Percentiles rank a stretch among this genome's conserved stretches.
Conservation (phyloP, 2,113 vertebrate species). For the chimpanzee (Pan troglodytes) region NHGRI_mPanTro3-v2.1_pri NC_072402.2:147483001-147483500, state of each 20-base stretch:
- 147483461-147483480: no score
- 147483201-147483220: background rate
- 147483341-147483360: background rate
- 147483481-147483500: background rate
- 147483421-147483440: background rate
- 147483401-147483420: background rate
- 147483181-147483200: background rate
- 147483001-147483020: background rate
- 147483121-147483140: no score
- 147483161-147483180: background rate
- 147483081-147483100: background rate
- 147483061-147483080: background rate
- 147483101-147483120: background rate
- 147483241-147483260: background rate
- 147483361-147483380: no score
- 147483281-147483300: background rate
- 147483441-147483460: background rate
- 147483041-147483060: background rate
- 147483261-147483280: background rate
- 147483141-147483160: background rate
- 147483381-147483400: background rate
- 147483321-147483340: background rate
- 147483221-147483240: background rate
- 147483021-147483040: background rate
- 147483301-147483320: background rate